Percentiles rank a stretch among this genome's conserved stretches.
These are phyloP conservation scores for Haemorhous mexicanus DNA, from an alignment of 2,113 vertebrate species.

Conservation along the genomic window DNA sequence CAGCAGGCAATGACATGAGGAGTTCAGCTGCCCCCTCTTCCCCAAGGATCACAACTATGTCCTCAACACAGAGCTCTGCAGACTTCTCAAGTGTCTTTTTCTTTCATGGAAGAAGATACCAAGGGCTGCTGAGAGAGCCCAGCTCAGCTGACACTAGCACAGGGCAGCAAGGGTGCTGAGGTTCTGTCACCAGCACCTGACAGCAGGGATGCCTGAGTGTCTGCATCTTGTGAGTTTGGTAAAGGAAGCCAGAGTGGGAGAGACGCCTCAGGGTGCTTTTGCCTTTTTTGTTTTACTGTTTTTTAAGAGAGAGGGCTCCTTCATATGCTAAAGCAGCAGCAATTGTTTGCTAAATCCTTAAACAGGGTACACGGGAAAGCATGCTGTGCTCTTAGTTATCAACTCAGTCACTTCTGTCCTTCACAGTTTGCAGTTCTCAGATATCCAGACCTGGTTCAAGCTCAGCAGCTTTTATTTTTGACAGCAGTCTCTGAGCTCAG, in stretches of 20 bases:
- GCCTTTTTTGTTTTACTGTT: neutral
- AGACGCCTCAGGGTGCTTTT: neutral
- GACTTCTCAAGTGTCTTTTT: neutral
- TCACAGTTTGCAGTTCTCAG: conserved; percentile 40
- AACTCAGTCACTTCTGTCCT: neutral
- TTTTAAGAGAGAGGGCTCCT: neutral
- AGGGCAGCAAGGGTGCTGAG: neutral
- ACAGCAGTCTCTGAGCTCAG: conserved; percentile 10
- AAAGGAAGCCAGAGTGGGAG: neutral
- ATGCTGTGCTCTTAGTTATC: neutral
- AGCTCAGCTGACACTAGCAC: neutral
- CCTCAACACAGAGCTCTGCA: neutral
- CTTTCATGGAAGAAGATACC: neutral
- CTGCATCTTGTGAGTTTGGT: neutral
- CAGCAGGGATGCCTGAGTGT: neutral
- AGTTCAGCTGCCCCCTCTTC: neutral
- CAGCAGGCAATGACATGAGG: neutral
- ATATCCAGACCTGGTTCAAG: conserved; percentile 48
- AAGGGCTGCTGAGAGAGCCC: neutral
- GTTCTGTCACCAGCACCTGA: neutral
- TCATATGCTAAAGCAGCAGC: neutral
- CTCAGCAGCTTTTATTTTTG: conserved; percentile 76
- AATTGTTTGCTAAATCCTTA: neutral
- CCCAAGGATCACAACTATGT: neutral
- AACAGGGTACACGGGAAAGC: neutral